Evolutionary conservation across 2,888 invertebrate genomes (phyloP).

Genomic region (Lasioglossum figueresi): DNA sequence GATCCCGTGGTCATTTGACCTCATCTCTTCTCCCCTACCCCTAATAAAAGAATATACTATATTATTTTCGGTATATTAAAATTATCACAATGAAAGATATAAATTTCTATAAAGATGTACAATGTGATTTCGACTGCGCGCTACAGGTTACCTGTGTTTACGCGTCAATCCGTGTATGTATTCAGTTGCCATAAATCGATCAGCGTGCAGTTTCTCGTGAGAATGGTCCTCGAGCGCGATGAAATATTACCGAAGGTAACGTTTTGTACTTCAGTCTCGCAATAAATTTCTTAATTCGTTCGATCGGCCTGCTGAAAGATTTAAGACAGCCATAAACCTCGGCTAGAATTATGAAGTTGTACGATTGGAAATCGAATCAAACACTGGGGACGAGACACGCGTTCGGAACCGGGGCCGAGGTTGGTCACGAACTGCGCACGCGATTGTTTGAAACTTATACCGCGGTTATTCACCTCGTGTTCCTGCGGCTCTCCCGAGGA

Average conservation of each 20-base stretch:
- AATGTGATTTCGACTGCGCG: background rate
- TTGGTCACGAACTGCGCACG: conserved; percentile 45
- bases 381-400: conserved; percentile 40
- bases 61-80: background rate
- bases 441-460: conserved; percentile 57
- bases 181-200: background rate
- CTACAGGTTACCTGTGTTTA: background rate
- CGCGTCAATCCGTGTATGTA: background rate
- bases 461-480: conserved; percentile 50
- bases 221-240: background rate
- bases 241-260: conserved; percentile 13
- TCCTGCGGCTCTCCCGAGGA: conserved; percentile 35
- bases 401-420: conserved; percentile 30
- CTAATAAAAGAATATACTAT: too few species aligned
- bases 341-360: conserved; percentile 34
- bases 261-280: background rate
- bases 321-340: conserved; percentile 28
- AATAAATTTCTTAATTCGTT: conserved; percentile 19
- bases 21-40: too few species aligned
- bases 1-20: too few species aligned
- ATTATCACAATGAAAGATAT: background rate
- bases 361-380: conserved; percentile 49
- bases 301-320: background rate
- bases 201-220: background rate
- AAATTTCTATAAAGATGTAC: background rate